These are phyloP conservation scores for Nasonia oneida DNA, from an alignment of 2,888 invertebrate genomes.

Conservation along the genomic window DNA sequence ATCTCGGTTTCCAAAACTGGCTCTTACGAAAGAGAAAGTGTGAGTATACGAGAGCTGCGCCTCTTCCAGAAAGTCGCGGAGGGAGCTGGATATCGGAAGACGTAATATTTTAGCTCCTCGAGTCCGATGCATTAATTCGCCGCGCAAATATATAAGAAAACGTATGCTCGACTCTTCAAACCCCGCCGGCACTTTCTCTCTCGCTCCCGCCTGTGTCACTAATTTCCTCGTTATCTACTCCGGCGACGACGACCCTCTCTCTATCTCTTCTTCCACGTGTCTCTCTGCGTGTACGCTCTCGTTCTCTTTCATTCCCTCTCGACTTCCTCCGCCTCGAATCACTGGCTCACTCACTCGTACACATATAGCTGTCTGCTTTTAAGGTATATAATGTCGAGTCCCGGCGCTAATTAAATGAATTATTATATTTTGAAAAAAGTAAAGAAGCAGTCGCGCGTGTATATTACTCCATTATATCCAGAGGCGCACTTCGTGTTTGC, in stretches of 20 bases:
- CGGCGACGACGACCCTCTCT: not conserved
- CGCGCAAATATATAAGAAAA: not conserved
- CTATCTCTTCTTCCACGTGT: not conserved
- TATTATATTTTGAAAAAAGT: not conserved
- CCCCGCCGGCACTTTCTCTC: conserved; percentile 12
- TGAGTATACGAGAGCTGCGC: not conserved
- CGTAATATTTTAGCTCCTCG: conserved; percentile 14
- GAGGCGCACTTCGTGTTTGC: not conserved
- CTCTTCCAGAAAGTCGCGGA: not conserved
- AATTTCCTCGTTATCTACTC: conserved; percentile 36
- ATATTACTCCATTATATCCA: no score
- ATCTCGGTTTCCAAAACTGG: conserved; percentile 44
- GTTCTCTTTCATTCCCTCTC: conserved; percentile 10
- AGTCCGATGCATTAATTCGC: not conserved
- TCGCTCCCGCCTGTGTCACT: not conserved
- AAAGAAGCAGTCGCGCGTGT: not conserved
- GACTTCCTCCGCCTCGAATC: conserved; percentile 26
- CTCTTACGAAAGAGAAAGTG: conserved; percentile 55
- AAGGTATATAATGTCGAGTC: not conserved
- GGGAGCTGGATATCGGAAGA: not conserved
- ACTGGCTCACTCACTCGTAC: not conserved
- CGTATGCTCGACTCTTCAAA: conserved; percentile 12
- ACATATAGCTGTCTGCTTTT: not conserved
- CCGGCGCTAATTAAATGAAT: not conserved
- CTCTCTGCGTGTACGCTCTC: not conserved